These are phyloP conservation scores for Torymus tubicola DNA, from an alignment of 2,888 invertebrate genomes.

Conservation along the genomic window DNA sequence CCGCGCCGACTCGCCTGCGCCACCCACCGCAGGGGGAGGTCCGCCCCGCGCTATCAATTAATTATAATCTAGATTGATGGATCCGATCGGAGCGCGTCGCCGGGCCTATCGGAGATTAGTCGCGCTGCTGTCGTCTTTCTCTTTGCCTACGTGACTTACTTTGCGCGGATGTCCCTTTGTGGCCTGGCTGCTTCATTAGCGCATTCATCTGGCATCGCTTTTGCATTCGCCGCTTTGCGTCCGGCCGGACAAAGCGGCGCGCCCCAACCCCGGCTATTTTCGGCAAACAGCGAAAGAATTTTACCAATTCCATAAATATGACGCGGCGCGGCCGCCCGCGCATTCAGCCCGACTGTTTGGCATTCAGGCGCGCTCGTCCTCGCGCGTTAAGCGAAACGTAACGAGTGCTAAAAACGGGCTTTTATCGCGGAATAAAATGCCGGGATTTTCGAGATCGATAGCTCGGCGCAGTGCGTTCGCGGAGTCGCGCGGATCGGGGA, in stretches of 20 bases:
- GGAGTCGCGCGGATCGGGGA: too few species aligned
- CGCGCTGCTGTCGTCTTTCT: constrained; percentile 72
- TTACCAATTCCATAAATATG: too few species aligned
- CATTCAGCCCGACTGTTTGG: too few species aligned
- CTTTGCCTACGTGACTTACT: constrained; percentile 25
- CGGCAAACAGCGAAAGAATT: too few species aligned
- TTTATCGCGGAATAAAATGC: constrained; percentile 25
- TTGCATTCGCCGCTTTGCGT: too few species aligned
- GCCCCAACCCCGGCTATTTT: too few species aligned
- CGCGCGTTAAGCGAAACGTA: constrained; percentile 28
- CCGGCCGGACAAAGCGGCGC: too few species aligned
- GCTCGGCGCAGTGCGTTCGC: too few species aligned
- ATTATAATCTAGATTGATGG: constrained; percentile 77
- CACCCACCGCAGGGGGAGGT: constrained; percentile 70
- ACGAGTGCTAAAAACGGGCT: constrained; percentile 28
- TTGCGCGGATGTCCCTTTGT: constrained; percentile 16
- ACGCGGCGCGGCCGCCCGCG: too few species aligned
- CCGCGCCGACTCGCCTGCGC: constrained; percentile 45
- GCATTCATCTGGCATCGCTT: background rate
- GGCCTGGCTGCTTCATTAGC: constrained; percentile 26
- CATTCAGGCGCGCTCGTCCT: too few species aligned
- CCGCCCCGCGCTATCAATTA: constrained; percentile 73
- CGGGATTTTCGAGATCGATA: background rate
- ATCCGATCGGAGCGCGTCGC: constrained; percentile 68
- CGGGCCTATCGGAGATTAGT: constrained; percentile 74